Evolutionary conservation across 2,888 invertebrate genomes (phyloP).

Genomic region (Pammene aurita): DNA sequence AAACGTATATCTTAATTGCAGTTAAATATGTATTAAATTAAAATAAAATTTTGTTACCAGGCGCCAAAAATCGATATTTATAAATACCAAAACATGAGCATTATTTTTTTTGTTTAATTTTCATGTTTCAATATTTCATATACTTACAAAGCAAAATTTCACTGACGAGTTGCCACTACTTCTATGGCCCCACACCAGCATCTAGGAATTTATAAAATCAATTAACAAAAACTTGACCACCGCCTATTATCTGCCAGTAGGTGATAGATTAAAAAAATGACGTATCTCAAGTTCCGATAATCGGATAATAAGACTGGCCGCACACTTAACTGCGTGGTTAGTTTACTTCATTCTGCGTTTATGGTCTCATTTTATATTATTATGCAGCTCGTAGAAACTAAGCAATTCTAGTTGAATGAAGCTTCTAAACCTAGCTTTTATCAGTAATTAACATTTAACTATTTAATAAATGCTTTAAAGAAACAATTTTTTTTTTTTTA

Average conservation of each 20-base stretch:
- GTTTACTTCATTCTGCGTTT: constrained; percentile 14
- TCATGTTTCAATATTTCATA: too few species aligned
- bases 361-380: constrained; percentile 14
- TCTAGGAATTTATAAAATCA: constrained; percentile 45
- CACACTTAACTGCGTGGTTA: neutral
- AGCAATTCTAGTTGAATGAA: neutral
- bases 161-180: neutral
- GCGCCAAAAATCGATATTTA: too few species aligned
- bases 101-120: too few species aligned
- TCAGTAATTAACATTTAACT: neutral
- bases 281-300: constrained; percentile 42
- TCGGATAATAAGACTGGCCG: constrained; percentile 9
- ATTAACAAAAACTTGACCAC: constrained; percentile 45
- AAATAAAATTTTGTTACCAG: too few species aligned
- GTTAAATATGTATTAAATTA: too few species aligned
- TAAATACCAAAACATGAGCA: too few species aligned
- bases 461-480: too few species aligned
- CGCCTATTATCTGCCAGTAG: constrained; percentile 38
- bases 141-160: neutral
- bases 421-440: neutral
- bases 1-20: too few species aligned
- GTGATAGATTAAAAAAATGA: constrained; percentile 42
- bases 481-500: too few species aligned
- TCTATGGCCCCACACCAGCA: constrained; percentile 39
- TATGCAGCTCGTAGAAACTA: neutral